Base-by-base conservation (phyloP, 1,140 invertebrate species). In the Papilio glaucus region DNA sequence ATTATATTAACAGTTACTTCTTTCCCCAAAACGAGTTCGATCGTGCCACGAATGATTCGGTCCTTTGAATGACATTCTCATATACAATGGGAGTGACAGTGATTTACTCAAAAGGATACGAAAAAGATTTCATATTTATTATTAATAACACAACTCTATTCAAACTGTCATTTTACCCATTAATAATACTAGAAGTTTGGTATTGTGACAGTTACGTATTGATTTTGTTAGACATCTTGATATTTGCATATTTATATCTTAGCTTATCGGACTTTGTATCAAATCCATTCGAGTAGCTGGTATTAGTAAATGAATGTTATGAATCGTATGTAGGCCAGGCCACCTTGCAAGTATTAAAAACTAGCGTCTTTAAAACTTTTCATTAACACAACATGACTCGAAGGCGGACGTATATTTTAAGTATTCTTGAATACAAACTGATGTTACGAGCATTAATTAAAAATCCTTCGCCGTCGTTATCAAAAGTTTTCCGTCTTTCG, bases 331-430 rank as follows among this genome's bases (percentile, higher is more conserved):
- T 49, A 49, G 15, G 12, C 10, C 39, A 41, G 39, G 18, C 45
- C 1, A 49, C 18, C 18, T 49, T 49, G 18, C 8, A 10, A 21
- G 2, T 49, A 33, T 33, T 33, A 49, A 49, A 49, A 21, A 49
- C 8, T 15, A 21, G 8, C 15, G 45, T 49, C 45, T 49, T 49
- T 45, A 1, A 18, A 18, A 49, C 45, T 49, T 49, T 49, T 21
- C 45, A 49, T 49, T 49, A 45, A 45, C 18, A 45, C n/a, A n/a
- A n/a, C 42, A 45, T 45, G 45, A 49, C 45, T 49, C 45, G 45
- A 49, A 49, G 18, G 45, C 45, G 15, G 45, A 21, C 18, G 18
- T 21, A 49, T 6, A 33, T 33, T 33, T 33, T 33, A 49, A 6
- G 18, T 49, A 21, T 21, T 49, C 45, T 49, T 49, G 45, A 21